Base-by-base conservation (phyloP, 2,113 vertebrate genomes). In the Ascaphus truei region DNA sequence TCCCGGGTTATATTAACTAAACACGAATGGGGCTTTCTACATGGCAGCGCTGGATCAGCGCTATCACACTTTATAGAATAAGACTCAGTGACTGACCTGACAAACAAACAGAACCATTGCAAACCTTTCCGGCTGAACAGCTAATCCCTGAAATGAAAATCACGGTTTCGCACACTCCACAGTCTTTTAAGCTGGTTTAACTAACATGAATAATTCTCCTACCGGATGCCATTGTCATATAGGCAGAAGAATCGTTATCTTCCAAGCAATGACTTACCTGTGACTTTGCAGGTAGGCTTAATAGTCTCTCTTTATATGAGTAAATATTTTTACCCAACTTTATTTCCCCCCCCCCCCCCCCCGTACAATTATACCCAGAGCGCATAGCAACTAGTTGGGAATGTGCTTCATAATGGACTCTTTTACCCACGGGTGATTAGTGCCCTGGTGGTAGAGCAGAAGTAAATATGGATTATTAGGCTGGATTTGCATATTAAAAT, bases 401-500 rank as follows among this genome's bases (percentile, higher is more conserved):
- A 18, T 12, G 13, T 57, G 16, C 53, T 16, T 57, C 12, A 34
- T 34, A 36, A 20, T 30, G 7, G 27, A 12, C 53, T 57, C 30
- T 36, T 57, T 5, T 75, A 80, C 74, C 61, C 69, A 75, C 75
- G 77, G 68, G 72, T 83, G 75, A 79, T 72, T 77, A 68, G 79
- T 73, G 61, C 74, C 68, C 79, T 81, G 77, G 75, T 82, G 81
- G 79, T 66, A 75, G 78, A 85, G 79, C 83, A 80, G 81, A 88
- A 84, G 87, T 84, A 88, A 87, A 85, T 85, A 83, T 82, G 77
- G 72, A 74, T 88, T 83, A 86, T 89, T 88, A 86, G 72, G 29
- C 64, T 86, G 80, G 62, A 86, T 89, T 89, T 90, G 81, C 82
- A 80, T 88, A 87, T 87, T 88, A 80, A 88, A 88, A 84, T 84